Evolutionary conservation across 2,797 vertebrate genomes (phyloP), one percentile per base, ranked within the genome.

Genomic region (Chaetodon trifasciatus): DNA sequence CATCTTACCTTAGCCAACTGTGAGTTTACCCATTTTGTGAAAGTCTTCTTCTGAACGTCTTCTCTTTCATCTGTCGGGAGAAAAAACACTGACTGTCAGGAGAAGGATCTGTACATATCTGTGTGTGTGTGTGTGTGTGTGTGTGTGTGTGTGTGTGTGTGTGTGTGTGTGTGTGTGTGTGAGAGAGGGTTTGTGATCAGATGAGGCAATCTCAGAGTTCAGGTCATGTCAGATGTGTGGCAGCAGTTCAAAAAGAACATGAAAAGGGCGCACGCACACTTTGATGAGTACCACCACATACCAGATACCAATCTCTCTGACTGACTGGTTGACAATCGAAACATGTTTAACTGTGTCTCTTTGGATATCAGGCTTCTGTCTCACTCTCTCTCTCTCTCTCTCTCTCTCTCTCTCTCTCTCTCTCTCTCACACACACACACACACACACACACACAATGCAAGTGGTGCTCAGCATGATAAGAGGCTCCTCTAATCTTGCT

Each of bases 21-120:
- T 81, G 97, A 96, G 95, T 99, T 99, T 95, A 99, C 97, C 98
- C 98, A 99, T 97, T 99, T 99, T 93, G 98, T 98, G 96, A 99
- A 99, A 93, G 98, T 99, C 96, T 99, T 99, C 96, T 98, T 99
- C 96, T 99, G 98, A 93, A 99, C 96, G 94, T 98, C 98, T 96
- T 99, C 98, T 93, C 98, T 96, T 97, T 99, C 97, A 97, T 99
- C 98, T 99, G 93, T 8, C 83, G 71, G 91, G 16, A 57, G 24
- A 60, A 61, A 83, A 61, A 72, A 50, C 11, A 87, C 32, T 76
- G 0, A 1, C 3, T 23, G 56, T 85, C 35, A 83, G 76, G 37
- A 23, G 44, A 70, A 21, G 13, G 53, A 21, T 65, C 6, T 63
- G n/a, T 12, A 9, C 21, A 40, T 69, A 39, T 58, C 16, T 13